phyloP scores from a whole-genome alignment of 2,797 vertebrate species.

The Microchirus variegatus region DNA sequence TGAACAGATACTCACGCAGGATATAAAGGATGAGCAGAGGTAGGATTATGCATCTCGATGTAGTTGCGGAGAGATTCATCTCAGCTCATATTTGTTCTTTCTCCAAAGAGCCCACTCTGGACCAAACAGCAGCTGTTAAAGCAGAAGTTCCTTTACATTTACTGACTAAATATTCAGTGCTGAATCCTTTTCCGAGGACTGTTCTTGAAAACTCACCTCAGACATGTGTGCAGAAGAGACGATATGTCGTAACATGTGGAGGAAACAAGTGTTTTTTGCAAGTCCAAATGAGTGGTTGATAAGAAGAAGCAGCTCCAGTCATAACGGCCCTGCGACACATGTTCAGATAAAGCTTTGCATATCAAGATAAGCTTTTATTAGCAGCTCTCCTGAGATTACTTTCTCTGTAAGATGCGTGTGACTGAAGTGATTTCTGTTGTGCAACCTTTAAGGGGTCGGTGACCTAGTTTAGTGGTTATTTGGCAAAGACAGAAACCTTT shows the following conservation, averaged over 20 bases:
- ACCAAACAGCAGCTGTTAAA: slow-evolving; percentile 14
- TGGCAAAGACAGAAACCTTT: slow-evolving; percentile 34
- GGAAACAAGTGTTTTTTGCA: neutral
- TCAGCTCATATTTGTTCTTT: slow-evolving; percentile 49
- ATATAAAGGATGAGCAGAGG: slow-evolving; percentile 52
- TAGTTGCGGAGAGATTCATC: slow-evolving; percentile 59
- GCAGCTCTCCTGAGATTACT: neutral
- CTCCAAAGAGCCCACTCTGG: slow-evolving; percentile 5
- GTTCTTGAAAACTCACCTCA: slow-evolving; percentile 16
- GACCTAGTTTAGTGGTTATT: slow-evolving; percentile 81
- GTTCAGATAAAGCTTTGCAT: neutral
- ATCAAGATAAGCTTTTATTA: slow-evolving; percentile 6
- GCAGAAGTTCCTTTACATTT: neutral
- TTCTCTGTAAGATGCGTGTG: slow-evolving; percentile 8
- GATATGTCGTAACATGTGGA: slow-evolving; percentile 2
- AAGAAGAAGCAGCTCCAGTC: neutral
- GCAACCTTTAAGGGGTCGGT: slow-evolving; percentile 57
- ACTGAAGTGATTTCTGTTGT: slow-evolving; percentile 20
- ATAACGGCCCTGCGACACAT: neutral
- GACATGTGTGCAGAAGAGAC: neutral
- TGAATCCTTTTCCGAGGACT: neutral
- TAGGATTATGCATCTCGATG: slow-evolving; percentile 49
- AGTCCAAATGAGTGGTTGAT: slow-evolving; percentile 1
- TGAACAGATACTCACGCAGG: slow-evolving; percentile 62
- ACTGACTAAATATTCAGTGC: neutral